Conservation (phyloP, 2,888 invertebrate species). For the Flexamia atlantica region DNA sequence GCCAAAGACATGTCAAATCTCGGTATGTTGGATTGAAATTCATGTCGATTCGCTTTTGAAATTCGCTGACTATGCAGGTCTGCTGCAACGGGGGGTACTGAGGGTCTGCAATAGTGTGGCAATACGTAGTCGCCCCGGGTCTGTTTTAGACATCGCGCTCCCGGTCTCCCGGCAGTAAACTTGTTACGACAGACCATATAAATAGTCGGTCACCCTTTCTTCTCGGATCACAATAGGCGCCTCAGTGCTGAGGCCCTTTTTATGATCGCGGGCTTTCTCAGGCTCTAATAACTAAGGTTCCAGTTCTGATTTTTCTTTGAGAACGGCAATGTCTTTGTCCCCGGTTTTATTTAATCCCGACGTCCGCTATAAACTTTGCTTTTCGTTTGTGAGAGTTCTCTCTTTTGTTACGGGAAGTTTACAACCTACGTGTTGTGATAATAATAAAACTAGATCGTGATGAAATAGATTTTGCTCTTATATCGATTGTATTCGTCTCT, state of each 20-base stretch:
- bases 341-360: background rate
- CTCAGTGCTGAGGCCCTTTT: constrained; percentile 3
- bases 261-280: constrained; percentile 19
- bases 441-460: too few relatives aligned
- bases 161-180: background rate
- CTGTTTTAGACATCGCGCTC: background rate
- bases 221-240: constrained; percentile 23
- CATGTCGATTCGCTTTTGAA: too few relatives aligned
- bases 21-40: too few relatives aligned
- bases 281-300: constrained; percentile 22
- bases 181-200: constrained; percentile 35
- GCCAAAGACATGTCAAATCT: too few relatives aligned
- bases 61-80: too few relatives aligned
- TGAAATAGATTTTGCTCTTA: too few relatives aligned
- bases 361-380: background rate
- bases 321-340: background rate
- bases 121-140: too few relatives aligned
- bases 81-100: too few relatives aligned
- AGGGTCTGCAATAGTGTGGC: too few relatives aligned
- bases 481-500: too few relatives aligned
- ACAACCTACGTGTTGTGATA: too few relatives aligned
- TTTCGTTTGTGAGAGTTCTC: background rate
- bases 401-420: too few relatives aligned
- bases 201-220: constrained; percentile 37
- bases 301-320: constrained; percentile 3